Conservation (phyloP, 53 echinoderm and acorn worm genomes). For the Apostichopus leukothele region DNA sequence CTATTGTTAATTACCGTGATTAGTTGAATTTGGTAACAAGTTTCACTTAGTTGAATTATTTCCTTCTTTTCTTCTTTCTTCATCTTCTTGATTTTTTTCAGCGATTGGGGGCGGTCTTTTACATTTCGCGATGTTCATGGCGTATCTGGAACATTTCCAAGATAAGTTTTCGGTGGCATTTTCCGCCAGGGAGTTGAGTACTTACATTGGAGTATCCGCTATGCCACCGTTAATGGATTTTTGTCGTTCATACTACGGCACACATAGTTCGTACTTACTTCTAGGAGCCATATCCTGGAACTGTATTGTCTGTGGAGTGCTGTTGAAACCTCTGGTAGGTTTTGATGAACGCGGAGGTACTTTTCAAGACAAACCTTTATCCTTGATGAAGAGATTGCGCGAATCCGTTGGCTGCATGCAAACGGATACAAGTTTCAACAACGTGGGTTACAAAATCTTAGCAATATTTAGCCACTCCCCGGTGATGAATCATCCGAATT, state of each 20-base stretch:
- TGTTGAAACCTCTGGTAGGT: background rate
- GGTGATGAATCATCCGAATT: background rate
- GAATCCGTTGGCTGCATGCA: background rate
- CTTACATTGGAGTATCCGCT: constrained; percentile 20
- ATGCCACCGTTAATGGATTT: constrained; percentile 26
- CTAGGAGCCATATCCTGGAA: constrained; percentile 36
- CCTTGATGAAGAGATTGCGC: background rate
- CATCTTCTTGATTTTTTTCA: background rate
- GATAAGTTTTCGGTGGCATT: constrained; percentile 38
- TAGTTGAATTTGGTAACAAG: no score
- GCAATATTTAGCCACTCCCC: background rate
- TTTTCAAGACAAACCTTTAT: background rate
- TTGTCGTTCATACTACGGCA: background rate
- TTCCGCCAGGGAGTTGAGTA: constrained; percentile 1
- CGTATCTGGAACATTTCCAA: constrained; percentile 24
- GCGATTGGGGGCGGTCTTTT: constrained; percentile 15
- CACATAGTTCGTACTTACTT: background rate
- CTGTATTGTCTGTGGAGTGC: background rate
- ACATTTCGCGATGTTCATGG: constrained; percentile 33
- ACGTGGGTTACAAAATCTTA: no score
- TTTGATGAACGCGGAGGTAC: background rate
- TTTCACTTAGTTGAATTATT: no score
- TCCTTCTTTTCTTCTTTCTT: background rate
- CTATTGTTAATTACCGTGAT: no score
- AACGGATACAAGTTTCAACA: background rate